A percentile compares a stretch with the other conserved stretches of the same genome.
Evolutionary conservation across 1,140 invertebrate species (phyloP).

Genomic region (Megathymus violae): DNA sequence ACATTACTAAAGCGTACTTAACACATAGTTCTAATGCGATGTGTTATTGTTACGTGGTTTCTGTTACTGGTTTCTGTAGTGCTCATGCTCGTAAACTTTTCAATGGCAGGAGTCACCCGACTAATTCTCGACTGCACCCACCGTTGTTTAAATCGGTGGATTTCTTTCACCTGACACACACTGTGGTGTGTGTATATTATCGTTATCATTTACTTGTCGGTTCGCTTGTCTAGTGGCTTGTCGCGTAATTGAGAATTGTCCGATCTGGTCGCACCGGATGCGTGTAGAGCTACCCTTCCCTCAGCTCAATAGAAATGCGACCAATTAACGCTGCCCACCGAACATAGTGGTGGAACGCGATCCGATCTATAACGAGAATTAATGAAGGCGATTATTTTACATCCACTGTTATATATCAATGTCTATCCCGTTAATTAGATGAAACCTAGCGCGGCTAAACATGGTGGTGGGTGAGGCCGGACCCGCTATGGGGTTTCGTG

Average conservation of each 20-base stretch:
- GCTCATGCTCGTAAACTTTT: no score
- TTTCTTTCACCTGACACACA: no score
- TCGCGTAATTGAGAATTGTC: constrained; percentile 19
- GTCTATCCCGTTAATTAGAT: constrained; percentile 28
- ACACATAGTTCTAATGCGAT: no score
- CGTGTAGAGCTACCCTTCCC: constrained; percentile 15
- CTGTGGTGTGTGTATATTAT: no score
- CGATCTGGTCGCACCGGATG: constrained; percentile 16
- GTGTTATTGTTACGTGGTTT: no score
- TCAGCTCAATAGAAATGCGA: constrained; percentile 32
- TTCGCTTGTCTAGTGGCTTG: constrained; percentile 9
- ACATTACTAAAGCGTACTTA: no score
- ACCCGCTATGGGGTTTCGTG: constrained; percentile 15
- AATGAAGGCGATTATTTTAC: constrained; percentile 32
- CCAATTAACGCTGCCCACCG: constrained; percentile 29
- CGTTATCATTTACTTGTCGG: not conserved
- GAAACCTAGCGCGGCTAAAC: constrained; percentile 24
- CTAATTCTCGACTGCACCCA: no score
- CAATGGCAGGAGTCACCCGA: no score
- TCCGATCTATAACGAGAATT: constrained; percentile 29
- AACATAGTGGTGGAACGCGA: constrained; percentile 31
- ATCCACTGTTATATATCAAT: constrained; percentile 29
- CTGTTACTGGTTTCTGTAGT: no score
- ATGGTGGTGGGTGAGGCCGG: constrained; percentile 25
- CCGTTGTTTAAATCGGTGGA: no score